Conservation (phyloP, 2,888 invertebrate genomes). For the Caenorhabditis drosophilae region DNA sequence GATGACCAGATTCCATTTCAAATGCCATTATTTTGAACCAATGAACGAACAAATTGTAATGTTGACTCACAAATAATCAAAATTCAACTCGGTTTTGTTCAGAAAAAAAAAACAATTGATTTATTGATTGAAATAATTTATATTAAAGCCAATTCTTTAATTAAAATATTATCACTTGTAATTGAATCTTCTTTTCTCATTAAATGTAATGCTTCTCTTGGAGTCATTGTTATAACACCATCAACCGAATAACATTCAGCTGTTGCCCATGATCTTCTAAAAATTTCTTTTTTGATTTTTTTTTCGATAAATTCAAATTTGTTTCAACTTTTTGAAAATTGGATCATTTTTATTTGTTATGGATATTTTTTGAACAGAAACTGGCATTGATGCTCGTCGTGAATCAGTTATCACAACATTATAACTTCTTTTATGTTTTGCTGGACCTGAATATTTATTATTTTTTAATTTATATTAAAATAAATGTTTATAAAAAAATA, state of each 20-base stretch:
- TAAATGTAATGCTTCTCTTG: conserved; percentile 22
- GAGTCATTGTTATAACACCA: conserved; percentile 29
- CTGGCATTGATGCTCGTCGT: conserved; percentile 29
- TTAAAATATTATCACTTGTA: conserved; percentile 29
- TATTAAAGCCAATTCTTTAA: conserved; percentile 30
- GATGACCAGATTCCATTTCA: too few species aligned
- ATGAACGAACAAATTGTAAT: too few species aligned
- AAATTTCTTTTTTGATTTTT: neutral
- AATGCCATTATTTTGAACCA: too few species aligned
- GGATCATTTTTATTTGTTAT: conserved; percentile 21
- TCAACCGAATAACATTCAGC: conserved; percentile 29
- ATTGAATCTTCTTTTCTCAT: conserved; percentile 37
- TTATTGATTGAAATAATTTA: too few species aligned
- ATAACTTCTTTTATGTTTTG: conserved; percentile 23
- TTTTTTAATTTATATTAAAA: neutral
- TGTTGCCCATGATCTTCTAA: conserved; percentile 32
- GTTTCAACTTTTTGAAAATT: conserved; percentile 22
- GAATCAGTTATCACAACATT: conserved; percentile 26
- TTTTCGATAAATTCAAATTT: neutral
- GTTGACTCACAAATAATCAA: too few species aligned
- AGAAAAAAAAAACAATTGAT: too few species aligned
- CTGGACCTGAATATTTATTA: neutral
- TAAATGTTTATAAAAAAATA: neutral
- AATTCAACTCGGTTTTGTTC: too few species aligned
- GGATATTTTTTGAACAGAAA: conserved; percentile 14